These are phyloP conservation scores for Anthopleura xanthogrammica DNA, from an alignment of 92 coral and sea anemone genomes.

Conservation along the genomic window DNA sequence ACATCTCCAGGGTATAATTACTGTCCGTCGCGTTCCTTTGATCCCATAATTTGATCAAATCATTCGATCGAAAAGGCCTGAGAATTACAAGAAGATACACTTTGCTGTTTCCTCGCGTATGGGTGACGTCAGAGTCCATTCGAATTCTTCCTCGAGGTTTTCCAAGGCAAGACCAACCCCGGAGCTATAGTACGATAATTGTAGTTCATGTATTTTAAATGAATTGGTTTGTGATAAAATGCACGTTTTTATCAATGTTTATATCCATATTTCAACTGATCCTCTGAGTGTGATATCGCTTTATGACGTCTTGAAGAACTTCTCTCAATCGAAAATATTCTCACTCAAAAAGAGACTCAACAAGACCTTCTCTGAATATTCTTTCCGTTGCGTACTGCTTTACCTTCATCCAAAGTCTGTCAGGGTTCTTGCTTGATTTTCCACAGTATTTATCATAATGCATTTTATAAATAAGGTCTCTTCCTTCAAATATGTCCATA, in stretches of 20 bases:
- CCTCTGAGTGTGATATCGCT: not conserved
- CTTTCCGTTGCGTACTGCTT: constrained; percentile 63
- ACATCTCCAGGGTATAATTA: not conserved
- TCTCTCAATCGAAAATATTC: not conserved
- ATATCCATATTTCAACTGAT: not conserved
- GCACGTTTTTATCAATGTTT: not conserved
- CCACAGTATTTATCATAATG: constrained; percentile 66
- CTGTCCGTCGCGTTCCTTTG: not conserved
- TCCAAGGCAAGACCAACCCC: not conserved
- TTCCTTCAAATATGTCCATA: constrained; percentile 56
- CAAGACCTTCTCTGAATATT: constrained; percentile 68
- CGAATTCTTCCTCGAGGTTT: not conserved
- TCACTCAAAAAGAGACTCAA: constrained; percentile 59
- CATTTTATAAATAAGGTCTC: constrained; percentile 46
- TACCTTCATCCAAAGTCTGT: constrained; percentile 55
- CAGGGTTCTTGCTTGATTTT: constrained; percentile 37
- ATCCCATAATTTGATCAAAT: not conserved
- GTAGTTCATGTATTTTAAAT: not conserved
- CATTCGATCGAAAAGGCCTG: not conserved
- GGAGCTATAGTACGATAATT: not conserved
- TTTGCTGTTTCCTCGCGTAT: not conserved
- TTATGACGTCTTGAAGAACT: not conserved
- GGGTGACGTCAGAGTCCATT: not conserved
- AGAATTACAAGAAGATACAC: not conserved
- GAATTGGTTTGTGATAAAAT: not conserved